These are phyloP conservation scores for Tridacna crocea DNA, from an alignment of 2,888 invertebrate genomes.

Conservation along the genomic window DNA sequence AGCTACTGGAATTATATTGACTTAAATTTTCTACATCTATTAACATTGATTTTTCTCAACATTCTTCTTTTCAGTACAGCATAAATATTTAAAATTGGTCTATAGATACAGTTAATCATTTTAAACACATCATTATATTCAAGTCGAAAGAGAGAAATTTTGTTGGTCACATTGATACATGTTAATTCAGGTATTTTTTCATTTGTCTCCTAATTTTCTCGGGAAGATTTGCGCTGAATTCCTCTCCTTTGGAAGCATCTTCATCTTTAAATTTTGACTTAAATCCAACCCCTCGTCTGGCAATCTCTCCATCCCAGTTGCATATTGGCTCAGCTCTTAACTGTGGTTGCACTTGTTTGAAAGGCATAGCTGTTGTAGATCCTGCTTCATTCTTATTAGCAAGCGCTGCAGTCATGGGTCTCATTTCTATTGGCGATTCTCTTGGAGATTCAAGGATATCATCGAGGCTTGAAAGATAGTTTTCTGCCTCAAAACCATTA, in stretches of 20 bases:
- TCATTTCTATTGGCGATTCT: neutral
- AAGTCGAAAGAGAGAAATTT: too few species aligned
- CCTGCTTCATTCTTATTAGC: neutral
- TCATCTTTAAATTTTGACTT: neutral
- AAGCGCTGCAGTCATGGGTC: neutral
- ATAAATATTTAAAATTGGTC: too few species aligned
- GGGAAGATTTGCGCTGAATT: neutral
- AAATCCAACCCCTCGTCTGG: slow-evolving; percentile 10
- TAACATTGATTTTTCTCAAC: too few species aligned
- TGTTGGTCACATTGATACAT: neutral
- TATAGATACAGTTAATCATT: too few species aligned
- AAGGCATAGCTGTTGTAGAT: neutral
- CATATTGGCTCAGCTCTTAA: neutral
- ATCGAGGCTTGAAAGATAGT: neutral
- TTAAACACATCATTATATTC: too few species aligned
- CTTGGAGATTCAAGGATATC: neutral
- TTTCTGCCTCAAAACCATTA: neutral
- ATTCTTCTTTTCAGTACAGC: too few species aligned
- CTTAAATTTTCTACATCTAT: too few species aligned
- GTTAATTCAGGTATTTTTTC: slow-evolving; percentile 10
- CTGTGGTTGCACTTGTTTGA: neutral
- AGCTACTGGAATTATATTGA: too few species aligned
- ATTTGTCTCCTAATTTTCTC: slow-evolving; percentile 18
- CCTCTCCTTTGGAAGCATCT: neutral
- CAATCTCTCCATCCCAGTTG: slow-evolving; percentile 8